Conservation (phyloP, 2,797 vertebrate genomes). For the Babyrousa celebensis region DNA sequence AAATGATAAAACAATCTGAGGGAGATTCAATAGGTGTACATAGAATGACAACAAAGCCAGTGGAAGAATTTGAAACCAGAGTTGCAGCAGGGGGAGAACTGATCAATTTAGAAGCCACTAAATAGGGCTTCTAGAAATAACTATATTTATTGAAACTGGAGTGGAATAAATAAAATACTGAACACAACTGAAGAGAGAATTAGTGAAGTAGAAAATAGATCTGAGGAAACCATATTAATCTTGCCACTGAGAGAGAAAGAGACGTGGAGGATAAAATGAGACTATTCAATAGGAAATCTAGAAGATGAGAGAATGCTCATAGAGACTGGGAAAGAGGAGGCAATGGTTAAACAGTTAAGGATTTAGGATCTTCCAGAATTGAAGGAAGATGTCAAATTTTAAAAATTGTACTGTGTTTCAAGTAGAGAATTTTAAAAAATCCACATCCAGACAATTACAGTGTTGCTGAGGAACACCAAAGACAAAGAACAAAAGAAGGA, state of each 20-base stretch:
- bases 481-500: neutral
- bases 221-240: neutral
- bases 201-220: neutral
- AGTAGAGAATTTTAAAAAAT: conserved; percentile 21
- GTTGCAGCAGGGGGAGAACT: neutral
- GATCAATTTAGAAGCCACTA: neutral
- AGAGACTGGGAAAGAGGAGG: neutral
- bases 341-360: neutral
- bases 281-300: neutral
- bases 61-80: conserved; percentile 41
- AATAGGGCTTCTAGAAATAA: conserved; percentile 5
- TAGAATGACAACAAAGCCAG: conserved; percentile 57
- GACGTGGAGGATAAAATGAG: neutral
- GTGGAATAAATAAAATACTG: neutral
- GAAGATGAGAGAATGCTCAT: neutral
- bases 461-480: neutral
- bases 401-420: neutral
- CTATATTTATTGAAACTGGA: neutral
- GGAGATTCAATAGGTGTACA: conserved; percentile 64
- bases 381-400: conserved; percentile 12
- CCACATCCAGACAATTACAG: neutral
- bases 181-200: neutral
- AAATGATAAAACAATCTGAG: conserved; percentile 42
- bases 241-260: conserved; percentile 8
- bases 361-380: conserved; percentile 15